phyloP scores from a whole-genome alignment of 2,113 vertebrate species.

The Gymnobelideus leadbeateri region DNA sequence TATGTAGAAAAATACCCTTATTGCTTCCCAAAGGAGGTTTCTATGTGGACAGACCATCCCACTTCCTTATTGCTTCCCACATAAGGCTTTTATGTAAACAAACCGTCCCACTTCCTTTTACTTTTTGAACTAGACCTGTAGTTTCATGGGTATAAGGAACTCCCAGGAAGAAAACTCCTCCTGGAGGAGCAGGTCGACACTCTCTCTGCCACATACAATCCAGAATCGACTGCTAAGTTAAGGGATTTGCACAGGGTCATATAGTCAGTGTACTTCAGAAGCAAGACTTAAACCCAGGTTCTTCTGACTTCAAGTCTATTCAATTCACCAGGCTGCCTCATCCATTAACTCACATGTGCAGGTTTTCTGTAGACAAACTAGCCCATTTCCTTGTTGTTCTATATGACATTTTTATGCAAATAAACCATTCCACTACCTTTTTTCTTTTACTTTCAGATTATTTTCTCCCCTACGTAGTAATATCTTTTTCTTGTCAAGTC shows the following conservation, averaged over 20 bases:
- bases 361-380: background rate
- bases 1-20: background rate
- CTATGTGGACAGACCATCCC: background rate
- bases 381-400: slow-evolving; percentile 27
- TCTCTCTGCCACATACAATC: background rate
- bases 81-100: background rate
- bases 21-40: background rate
- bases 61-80: background rate
- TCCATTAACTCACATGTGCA: background rate
- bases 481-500: slow-evolving; percentile 30
- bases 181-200: background rate
- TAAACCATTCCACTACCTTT: slow-evolving; percentile 15
- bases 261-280: background rate
- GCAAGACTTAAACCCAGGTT: background rate
- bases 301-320: background rate
- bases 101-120: background rate
- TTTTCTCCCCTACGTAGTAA: background rate
- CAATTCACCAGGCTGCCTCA: background rate
- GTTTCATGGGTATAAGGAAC: background rate
- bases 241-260: background rate
- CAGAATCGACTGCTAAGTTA: background rate
- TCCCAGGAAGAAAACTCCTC: background rate
- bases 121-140: background rate
- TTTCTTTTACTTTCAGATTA: background rate
- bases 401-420: slow-evolving; percentile 17